Percentiles rank a stretch among this genome's conserved stretches.
phyloP scores from a whole-genome alignment of 2,113 vertebrate genomes.

The Forbesichthys papilliferus region DNA sequence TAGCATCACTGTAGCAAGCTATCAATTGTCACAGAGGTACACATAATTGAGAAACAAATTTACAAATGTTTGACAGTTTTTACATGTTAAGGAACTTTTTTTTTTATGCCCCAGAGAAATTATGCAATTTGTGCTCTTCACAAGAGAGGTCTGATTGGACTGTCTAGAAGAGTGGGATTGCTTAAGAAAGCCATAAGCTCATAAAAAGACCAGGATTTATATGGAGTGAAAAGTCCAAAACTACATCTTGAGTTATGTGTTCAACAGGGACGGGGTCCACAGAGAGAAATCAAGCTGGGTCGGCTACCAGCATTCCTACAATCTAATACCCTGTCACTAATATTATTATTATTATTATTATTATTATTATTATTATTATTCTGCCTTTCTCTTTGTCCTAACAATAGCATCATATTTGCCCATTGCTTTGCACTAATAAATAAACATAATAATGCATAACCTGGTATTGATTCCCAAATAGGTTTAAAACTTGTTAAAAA shows the following conservation, averaged over 20 bases:
- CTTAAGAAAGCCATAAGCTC: constrained; percentile 43
- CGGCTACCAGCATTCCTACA: constrained; percentile 38
- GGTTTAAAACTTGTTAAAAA: too few species aligned
- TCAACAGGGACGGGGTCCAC: constrained; percentile 50
- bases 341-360: too few species aligned
- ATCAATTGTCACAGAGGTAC: neutral
- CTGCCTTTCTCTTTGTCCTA: too few species aligned
- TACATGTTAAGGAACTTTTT: neutral
- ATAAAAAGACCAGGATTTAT: constrained; percentile 66
- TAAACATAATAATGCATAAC: too few species aligned
- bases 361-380: too few species aligned
- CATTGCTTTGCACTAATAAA: too few species aligned
- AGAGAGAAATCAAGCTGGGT: constrained; percentile 36
- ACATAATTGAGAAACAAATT: neutral
- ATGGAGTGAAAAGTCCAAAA: constrained; percentile 54
- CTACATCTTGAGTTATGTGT: constrained; percentile 59
- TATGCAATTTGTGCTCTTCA: constrained; percentile 23
- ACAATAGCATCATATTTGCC: too few species aligned
- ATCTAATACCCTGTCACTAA: constrained; percentile 4
- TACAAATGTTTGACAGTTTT: constrained; percentile 12
- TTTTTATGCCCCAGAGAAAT: neutral
- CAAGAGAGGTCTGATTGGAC: neutral
- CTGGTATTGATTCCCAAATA: too few species aligned
- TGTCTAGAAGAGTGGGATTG: constrained; percentile 22
- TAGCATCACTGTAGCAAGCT: neutral